These are phyloP conservation scores for Cinara cedri DNA, from an alignment of 2,888 invertebrate genomes.

Conservation along the genomic window DNA sequence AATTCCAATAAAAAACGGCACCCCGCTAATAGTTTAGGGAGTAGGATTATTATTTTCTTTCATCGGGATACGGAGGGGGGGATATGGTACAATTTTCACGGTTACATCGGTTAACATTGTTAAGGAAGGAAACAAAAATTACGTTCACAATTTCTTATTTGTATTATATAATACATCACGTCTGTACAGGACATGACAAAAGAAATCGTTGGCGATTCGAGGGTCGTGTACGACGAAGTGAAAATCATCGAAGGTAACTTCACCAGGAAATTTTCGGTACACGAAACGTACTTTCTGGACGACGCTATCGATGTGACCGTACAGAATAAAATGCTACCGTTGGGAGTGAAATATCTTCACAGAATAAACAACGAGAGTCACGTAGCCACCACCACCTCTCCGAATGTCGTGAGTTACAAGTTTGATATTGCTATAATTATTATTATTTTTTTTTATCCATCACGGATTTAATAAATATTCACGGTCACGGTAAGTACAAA, in stretches of 20 bases:
- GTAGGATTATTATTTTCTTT: too few relatives aligned
- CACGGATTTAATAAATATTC: too few relatives aligned
- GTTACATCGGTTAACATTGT: too few relatives aligned
- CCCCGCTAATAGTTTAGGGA: too few relatives aligned
- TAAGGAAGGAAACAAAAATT: too few relatives aligned
- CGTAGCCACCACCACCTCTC: neutral
- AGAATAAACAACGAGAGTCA: slow-evolving; percentile 26
- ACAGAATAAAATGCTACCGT: slow-evolving; percentile 40
- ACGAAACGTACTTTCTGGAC: slow-evolving; percentile 21
- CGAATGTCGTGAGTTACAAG: slow-evolving; percentile 4
- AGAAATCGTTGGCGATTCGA: slow-evolving; percentile 42
- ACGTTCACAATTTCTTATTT: too few relatives aligned
- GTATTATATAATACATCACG: too few relatives aligned
- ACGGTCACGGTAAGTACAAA: too few relatives aligned
- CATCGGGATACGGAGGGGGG: too few relatives aligned
- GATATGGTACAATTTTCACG: too few relatives aligned
- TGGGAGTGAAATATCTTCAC: slow-evolving; percentile 33
- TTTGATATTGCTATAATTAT: too few relatives aligned
- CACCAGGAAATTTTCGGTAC: slow-evolving; percentile 23
- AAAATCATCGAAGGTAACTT: slow-evolving; percentile 47
- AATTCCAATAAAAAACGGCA: too few relatives aligned
- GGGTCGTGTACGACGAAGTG: slow-evolving; percentile 35
- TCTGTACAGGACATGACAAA: slow-evolving; percentile 21
- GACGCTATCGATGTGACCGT: slow-evolving; percentile 41
- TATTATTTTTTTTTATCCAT: neutral